Percentiles rank a stretch among this genome's conserved stretches.
Evolutionary conservation across 2,888 invertebrate genomes (phyloP).

Genomic region (Synergus gifuensis): DNA sequence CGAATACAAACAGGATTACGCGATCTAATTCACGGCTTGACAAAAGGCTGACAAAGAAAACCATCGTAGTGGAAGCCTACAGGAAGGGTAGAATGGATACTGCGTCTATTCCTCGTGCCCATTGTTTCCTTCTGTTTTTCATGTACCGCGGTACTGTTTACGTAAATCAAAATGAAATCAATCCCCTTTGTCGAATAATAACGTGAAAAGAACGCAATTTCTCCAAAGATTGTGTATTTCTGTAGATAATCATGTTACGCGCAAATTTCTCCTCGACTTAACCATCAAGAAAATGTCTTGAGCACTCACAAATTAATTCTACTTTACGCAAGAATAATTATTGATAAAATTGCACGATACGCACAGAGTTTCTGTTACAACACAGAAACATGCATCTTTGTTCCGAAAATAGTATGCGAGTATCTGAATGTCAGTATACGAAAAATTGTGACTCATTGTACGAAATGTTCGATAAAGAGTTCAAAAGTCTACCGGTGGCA

Average conservation of each 20-base stretch:
- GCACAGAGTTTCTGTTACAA: no score
- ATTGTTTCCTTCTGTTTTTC: slow-evolving; percentile 58
- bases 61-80: slow-evolving; percentile 62
- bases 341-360: no score
- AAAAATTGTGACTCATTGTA: no score
- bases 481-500: no score
- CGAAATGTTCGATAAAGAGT: no score
- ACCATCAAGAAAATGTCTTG: background rate
- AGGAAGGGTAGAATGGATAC: slow-evolving; percentile 53
- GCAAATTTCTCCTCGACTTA: background rate
- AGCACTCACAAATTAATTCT: background rate
- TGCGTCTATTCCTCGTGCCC: slow-evolving; percentile 54
- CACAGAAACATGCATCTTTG: no score
- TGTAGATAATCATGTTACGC: background rate
- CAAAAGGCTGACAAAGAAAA: slow-evolving; percentile 73
- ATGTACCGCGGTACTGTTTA: slow-evolving; percentile 56
- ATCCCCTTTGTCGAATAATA: slow-evolving; percentile 16
- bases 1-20: slow-evolving; percentile 76
- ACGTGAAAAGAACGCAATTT: background rate
- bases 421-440: no score
- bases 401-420: no score
- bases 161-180: slow-evolving; percentile 39
- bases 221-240: background rate
- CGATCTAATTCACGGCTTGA: slow-evolving; percentile 75
- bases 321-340: no score